Evolutionary conservation across 2,113 vertebrate species (phyloP), one percentile per base, ranked within the genome.

Genomic region (Eulacestoma nigropectus): DNA sequence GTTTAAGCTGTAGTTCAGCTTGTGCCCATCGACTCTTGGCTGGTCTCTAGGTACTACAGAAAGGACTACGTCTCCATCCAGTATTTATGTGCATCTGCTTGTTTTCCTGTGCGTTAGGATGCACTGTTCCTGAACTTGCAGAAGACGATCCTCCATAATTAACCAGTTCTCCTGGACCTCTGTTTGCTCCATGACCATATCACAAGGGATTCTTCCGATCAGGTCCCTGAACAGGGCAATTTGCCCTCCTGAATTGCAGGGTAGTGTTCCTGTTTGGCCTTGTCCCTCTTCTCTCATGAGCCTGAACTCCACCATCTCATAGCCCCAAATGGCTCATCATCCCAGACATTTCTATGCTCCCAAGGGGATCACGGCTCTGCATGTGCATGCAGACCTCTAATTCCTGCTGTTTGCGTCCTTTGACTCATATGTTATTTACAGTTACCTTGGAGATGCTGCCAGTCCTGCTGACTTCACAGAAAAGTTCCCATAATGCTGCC

Each of bases 311-410:
- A 64, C 10, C 8, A 1, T 23, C 17, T 27, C 20, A 11, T 6
- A 46, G 13, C 1, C 18, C 8, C 39, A 72, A 11, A 6, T 19
- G 16, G 3, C 13, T 76, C 35, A 59, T 46, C 13, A 55, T 20
- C 7, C 37, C 32, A n/a, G 12, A 22, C 0, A 1, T 15, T 25
- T 30, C 62, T 72, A 16, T 78, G 67, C n/a, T 79, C 27, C 39
- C 33, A 60, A 0, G 13, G 32, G 32, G 29, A 62, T 18, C 57
- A 16, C 1, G 1, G 57, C 22, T 35, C 23, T 70, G 7, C 5
- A 64, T 30, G 39, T 59, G 39, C n/a, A 16, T 52, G n/a, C 19
- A 79, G 12, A 53, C 5, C 37, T 85, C 72, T 41, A 32, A 42
- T 37, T 83, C 56, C 10, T 75, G 27, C 21, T 44, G 5, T 53